Base-by-base conservation (phyloP, 2,888 invertebrate genomes). In the Alloplasta piceator region DNA sequence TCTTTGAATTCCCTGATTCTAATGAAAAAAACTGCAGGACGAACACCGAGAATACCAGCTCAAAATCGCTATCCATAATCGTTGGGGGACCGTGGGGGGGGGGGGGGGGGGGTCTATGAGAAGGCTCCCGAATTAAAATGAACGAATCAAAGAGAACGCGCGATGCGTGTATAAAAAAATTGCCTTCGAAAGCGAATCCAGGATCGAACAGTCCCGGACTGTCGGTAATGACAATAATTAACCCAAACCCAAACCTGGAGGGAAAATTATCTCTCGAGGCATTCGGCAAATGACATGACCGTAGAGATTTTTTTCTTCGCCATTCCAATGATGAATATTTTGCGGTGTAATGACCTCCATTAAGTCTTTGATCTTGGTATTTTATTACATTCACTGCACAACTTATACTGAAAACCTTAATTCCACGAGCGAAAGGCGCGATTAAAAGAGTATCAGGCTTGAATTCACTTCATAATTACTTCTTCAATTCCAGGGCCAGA, bases 221-320 rank as follows among this genome's bases (percentile, higher is more conserved):
- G 1, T 46, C 10, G 2, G 26, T 84, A 82, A 84, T 82, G 64
- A 83, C 73, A 76, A 80, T 84, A 66, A 84, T 84, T 78, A 76
- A 48, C 56, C 52, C n/a, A 12, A 14, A 26, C 52, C n/a, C 5
- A 14, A 26, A 26, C 50, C 48, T 63, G 55, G 56, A 68, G 63
- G 73, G 66, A 74, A 68, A 58, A 58, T 72, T 61, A 71, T 61
- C 71, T 14, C 36, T 43, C 14, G 56, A 12, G 43, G 50, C 68
- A 70, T 74, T 70, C n/a, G 55, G 58, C 14, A 64, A 66, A 70
- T 61, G 64, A 63, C 68, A 58, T 36, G 50, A 38, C 16, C 41
- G 46, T 26, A 3, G 58, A 52, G 12, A 52, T 52, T 63, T 58
- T 58, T 66, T 72, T 74, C 63, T 77, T 80, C 50, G 26, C 26